A percentile compares a stretch with the other conserved stretches of the same genome.
Evolutionary conservation across 2,888 invertebrate species (phyloP).

Genomic region (Drosophila silvestris): DNA sequence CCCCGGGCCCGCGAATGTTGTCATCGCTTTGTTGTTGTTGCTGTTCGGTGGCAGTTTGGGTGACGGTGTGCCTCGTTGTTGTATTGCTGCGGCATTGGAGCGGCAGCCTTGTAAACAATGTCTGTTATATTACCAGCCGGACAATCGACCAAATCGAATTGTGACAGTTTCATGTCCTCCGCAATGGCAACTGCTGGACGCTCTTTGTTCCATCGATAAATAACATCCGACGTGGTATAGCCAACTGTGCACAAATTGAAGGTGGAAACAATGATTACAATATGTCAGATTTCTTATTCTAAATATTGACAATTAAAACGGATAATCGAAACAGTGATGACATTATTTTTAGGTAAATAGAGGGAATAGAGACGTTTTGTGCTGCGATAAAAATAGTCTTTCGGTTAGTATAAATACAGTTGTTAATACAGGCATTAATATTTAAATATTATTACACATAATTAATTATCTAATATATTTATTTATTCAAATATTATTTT

Average conservation of each 20-base stretch:
- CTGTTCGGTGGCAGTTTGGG: constrained; percentile 37
- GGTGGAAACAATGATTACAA: background rate
- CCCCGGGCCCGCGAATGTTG: constrained; percentile 78
- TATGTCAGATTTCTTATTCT: constrained; percentile 42
- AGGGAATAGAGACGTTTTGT: background rate
- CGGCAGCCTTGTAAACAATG: constrained; percentile 84
- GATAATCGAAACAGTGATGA: constrained; percentile 13
- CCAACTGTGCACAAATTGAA: constrained; percentile 87
- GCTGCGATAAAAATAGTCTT: background rate
- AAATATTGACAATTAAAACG: constrained; percentile 43
- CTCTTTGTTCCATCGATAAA: constrained; percentile 90
- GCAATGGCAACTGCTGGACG: constrained; percentile 90
- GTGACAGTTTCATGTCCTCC: constrained; percentile 93
- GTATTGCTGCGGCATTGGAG: constrained; percentile 63
- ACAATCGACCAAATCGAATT: constrained; percentile 92
- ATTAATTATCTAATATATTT: background rate
- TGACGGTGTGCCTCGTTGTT: constrained; percentile 60
- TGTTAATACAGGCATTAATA: background rate
- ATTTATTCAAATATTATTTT: background rate
- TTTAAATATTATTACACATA: background rate
- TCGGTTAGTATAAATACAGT: background rate
- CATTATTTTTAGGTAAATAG: background rate
- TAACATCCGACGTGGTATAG: constrained; percentile 90
- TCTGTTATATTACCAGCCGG: constrained; percentile 90
- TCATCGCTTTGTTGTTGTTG: constrained; percentile 65